These are phyloP conservation scores for Dolichotis patagonum DNA, from an alignment of 2,113 vertebrate species.

Conservation along the genomic window DNA sequence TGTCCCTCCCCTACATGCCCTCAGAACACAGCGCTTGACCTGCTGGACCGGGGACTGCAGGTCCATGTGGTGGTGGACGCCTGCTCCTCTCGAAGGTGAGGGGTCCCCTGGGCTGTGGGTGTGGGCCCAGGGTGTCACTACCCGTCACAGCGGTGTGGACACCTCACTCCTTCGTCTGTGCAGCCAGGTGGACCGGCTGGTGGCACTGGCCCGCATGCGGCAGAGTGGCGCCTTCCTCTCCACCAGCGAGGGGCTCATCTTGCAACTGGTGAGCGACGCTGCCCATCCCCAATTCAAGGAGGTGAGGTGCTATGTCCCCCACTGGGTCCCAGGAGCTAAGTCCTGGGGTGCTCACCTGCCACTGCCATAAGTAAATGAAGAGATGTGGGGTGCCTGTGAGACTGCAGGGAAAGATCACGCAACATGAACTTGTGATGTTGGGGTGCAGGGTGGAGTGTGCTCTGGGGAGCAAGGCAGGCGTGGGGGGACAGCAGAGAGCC, in stretches of 20 bases:
- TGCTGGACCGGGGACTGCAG: constrained; percentile 91
- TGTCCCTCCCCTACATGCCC: neutral
- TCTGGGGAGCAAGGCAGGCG: neutral
- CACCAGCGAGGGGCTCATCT: constrained; percentile 91
- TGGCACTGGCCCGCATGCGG: constrained; percentile 91
- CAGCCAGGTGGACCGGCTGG: constrained; percentile 94
- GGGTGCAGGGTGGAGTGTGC: neutral
- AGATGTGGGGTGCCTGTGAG: neutral
- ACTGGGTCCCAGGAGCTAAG: neutral
- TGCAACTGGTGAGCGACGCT: constrained; percentile 92
- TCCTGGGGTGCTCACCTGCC: neutral
- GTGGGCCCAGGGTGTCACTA: fast-evolving
- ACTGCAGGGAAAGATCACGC: neutral
- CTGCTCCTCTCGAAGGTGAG: constrained; percentile 93
- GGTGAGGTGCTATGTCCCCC: constrained; percentile 66
- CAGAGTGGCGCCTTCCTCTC: constrained; percentile 94
- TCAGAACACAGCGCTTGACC: constrained; percentile 92
- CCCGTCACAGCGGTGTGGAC: fast-evolving
- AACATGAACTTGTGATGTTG: no score
- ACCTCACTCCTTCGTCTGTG: neutral
- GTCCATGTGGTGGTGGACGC: constrained; percentile 95
- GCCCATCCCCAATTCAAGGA: constrained; percentile 92
- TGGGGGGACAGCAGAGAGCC: neutral
- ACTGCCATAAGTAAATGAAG: neutral
- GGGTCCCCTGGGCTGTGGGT: no score